Percentiles rank a stretch among this genome's conserved stretches.
Evolutionary conservation across 2,113 vertebrate genomes (phyloP).

Genomic region (Ivindomyrus marchei): DNA sequence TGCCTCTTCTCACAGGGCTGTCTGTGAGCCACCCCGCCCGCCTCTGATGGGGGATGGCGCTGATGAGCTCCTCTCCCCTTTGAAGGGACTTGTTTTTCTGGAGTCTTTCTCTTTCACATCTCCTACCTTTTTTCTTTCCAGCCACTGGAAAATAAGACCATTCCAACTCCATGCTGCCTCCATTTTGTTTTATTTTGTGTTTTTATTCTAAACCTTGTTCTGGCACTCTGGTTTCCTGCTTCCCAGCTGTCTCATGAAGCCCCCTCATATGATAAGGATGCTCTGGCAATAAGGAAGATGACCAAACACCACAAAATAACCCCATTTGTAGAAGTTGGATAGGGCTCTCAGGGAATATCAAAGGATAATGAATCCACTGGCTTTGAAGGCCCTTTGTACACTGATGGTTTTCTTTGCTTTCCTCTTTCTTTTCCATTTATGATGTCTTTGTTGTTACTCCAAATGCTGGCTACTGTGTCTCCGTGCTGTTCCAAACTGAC

Average conservation of each 20-base stretch:
- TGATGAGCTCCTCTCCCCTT: conserved; percentile 34
- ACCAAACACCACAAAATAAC: neutral
- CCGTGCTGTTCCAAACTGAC: neutral
- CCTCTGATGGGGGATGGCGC: neutral
- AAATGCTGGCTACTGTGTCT: neutral
- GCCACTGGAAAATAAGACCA: neutral
- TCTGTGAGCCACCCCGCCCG: neutral
- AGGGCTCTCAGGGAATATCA: neutral
- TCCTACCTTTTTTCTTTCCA: neutral
- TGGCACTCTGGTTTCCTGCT: neutral
- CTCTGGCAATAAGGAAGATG: neutral
- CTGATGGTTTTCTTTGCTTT: neutral
- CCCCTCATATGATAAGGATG: neutral
- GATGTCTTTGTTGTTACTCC: neutral
- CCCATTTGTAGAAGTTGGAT: neutral
- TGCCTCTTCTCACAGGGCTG: neutral
- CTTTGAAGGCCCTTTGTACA: neutral
- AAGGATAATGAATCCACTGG: neutral
- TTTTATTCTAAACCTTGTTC: neutral
- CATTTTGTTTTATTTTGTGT: neutral
- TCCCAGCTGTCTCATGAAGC: neutral
- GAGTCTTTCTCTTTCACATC: neutral
- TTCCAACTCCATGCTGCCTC: neutral
- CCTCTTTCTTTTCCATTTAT: neutral
- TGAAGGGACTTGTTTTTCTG: conserved; percentile 20